phyloP scores from a whole-genome alignment of 2,113 vertebrate genomes.

The Apus apus region DNA sequence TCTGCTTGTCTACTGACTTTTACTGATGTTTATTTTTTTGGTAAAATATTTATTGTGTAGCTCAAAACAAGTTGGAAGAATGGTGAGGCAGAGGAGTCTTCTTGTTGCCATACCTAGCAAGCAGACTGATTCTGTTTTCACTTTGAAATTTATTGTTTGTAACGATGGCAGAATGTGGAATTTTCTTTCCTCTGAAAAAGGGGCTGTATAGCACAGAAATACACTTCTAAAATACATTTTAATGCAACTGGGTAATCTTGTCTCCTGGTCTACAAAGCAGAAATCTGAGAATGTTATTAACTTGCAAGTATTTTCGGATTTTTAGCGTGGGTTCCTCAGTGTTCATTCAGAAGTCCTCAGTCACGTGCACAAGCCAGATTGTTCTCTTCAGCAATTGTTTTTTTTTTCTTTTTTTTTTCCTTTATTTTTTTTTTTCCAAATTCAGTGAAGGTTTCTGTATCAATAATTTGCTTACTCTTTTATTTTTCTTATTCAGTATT shows the following conservation, averaged over 20 bases:
- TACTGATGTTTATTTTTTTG: background rate
- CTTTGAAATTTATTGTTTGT: background rate
- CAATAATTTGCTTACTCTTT: background rate
- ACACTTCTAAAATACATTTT: background rate
- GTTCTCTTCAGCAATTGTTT: background rate
- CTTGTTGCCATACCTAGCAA: background rate
- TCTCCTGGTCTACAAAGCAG: background rate
- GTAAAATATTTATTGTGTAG: background rate
- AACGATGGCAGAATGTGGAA: background rate
- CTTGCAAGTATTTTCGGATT: background rate
- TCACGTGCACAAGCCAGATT: background rate
- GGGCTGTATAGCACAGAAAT: background rate
- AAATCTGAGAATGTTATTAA: background rate
- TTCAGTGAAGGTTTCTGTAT: background rate
- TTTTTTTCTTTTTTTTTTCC: background rate
- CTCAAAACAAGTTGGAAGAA: background rate
- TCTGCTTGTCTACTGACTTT: background rate
- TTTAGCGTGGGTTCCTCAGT: background rate
- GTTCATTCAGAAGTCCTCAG: background rate
- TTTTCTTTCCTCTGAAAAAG: background rate
- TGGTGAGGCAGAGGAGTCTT: background rate
- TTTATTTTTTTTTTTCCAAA: background rate
- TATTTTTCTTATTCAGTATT: background rate
- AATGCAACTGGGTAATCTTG: background rate
- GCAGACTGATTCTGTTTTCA: background rate